These are phyloP conservation scores for Cylloceria caligata DNA, from an alignment of 2,888 invertebrate species.

Conservation along the genomic window DNA sequence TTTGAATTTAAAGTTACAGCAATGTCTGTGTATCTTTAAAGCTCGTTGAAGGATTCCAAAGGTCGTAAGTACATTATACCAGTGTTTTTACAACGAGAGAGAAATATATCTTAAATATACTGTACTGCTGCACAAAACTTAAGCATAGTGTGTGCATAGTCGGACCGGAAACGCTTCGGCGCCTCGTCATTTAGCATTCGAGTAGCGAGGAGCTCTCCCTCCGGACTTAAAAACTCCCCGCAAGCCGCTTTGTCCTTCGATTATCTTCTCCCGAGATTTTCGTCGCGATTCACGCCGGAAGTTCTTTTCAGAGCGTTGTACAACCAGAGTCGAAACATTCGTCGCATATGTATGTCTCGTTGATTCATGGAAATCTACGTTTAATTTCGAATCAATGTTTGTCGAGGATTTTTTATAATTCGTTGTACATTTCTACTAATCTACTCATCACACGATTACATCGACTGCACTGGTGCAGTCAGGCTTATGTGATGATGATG, in stretches of 20 bases:
- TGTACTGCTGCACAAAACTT: not conserved
- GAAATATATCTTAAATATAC: not conserved
- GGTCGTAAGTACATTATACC: not conserved
- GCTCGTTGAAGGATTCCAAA: not conserved
- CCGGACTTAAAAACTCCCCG: slow-evolving; percentile 11
- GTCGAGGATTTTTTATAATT: not conserved
- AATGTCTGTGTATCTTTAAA: too few relatives aligned
- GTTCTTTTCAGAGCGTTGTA: not conserved
- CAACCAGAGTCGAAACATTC: not conserved
- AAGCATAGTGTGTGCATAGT: slow-evolving; percentile 8
- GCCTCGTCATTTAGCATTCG: slow-evolving; percentile 65
- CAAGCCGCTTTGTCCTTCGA: slow-evolving; percentile 23
- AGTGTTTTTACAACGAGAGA: not conserved
- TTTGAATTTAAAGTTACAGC: too few relatives aligned
- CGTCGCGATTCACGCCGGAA: slow-evolving; percentile 23
- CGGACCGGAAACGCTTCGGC: slow-evolving; percentile 61
- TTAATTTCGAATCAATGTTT: not conserved
- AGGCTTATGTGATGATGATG: slow-evolving; percentile 28
- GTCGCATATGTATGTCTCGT: not conserved
- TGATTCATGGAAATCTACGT: not conserved
- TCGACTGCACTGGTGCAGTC: slow-evolving; percentile 23
- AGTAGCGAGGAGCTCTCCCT: slow-evolving; percentile 42
- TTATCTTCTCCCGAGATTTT: slow-evolving; percentile 14
- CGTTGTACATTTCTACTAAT: slow-evolving; percentile 33
- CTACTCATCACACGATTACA: slow-evolving; percentile 29